phyloP scores from a whole-genome alignment of 2,888 invertebrate species.

The Cordylochernes scorpioides region DNA sequence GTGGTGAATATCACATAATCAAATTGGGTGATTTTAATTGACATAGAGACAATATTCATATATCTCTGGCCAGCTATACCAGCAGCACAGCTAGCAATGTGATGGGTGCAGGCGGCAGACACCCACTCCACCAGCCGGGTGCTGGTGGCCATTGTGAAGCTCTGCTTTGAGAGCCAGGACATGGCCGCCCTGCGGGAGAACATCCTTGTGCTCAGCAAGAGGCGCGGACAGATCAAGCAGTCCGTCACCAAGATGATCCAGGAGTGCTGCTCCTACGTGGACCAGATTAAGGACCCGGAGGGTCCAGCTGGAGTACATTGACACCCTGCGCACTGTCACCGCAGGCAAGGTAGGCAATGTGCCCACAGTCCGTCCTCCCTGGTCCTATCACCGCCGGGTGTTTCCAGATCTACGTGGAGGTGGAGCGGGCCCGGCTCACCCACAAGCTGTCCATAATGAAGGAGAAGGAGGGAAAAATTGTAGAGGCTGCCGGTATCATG shows the following conservation, averaged over 20 bases:
- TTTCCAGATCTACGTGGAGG: conserved; percentile 83
- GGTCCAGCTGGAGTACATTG: conserved; percentile 75
- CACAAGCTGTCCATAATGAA: conserved; percentile 33
- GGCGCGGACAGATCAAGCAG: conserved; percentile 81
- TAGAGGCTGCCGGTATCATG: conserved; percentile 72
- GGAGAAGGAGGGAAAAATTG: conserved; percentile 32
- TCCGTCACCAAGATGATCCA: conserved; percentile 73
- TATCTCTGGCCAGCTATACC: no score
- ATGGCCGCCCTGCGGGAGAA: conserved; percentile 84
- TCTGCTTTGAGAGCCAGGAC: conserved; percentile 41
- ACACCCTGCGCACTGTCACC: conserved; percentile 74
- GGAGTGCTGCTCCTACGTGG: conserved; percentile 74
- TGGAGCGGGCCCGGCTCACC: conserved; percentile 82
- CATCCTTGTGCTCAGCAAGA: conserved; percentile 61
- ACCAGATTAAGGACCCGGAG: conserved; percentile 67
- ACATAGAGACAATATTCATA: no score
- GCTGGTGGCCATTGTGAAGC: conserved; percentile 67
- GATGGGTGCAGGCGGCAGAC: conserved; percentile 62
- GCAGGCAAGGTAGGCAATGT: conserved; percentile 50
- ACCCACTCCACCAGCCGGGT: conserved; percentile 80
- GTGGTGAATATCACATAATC: no score
- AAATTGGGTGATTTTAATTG: no score
- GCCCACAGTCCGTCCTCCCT: not conserved
- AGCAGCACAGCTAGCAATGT: no score
- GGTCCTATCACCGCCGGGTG: not conserved